Evolutionary conservation across 2,113 vertebrate genomes (phyloP).

Genomic region (Zosterops lateralis): DNA sequence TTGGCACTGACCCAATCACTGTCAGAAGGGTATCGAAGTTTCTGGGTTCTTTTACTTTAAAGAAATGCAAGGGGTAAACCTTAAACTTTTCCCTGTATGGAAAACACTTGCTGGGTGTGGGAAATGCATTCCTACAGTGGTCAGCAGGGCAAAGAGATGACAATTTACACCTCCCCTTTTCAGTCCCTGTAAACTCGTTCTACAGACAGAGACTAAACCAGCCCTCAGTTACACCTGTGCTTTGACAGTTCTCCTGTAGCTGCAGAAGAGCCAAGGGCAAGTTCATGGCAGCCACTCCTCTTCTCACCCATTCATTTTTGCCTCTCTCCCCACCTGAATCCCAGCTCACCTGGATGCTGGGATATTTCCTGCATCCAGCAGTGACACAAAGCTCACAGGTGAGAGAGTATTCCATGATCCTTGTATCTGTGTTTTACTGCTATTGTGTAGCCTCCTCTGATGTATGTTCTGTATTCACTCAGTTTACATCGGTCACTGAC

Average conservation of each 20-base stretch:
- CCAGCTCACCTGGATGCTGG: rapidly evolving
- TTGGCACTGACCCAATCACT: no score
- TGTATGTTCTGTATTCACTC: background rate
- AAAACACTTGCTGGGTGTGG: no score
- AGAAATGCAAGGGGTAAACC: no score
- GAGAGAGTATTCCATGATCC: rapidly evolving
- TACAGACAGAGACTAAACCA: background rate
- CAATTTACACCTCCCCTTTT: background rate
- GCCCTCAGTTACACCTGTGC: background rate
- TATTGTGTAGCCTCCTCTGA: background rate
- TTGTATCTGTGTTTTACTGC: rapidly evolving
- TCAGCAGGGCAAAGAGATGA: rapidly evolving
- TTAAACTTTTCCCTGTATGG: no score
- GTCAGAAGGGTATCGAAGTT: no score
- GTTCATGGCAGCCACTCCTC: background rate
- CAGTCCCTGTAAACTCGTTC: background rate
- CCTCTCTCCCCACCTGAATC: rapidly evolving
- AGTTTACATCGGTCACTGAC: background rate
- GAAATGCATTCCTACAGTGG: background rate
- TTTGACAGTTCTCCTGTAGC: background rate
- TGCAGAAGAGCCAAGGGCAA: background rate
- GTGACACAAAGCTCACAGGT: background rate
- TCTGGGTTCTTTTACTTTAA: no score
- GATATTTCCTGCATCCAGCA: background rate
- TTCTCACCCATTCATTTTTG: background rate